Percentiles rank a stretch among this genome's conserved stretches.
These are phyloP conservation scores for Oncopodura yosiiana DNA, from an alignment of 1,140 invertebrate species.

Conservation along the genomic window DNA sequence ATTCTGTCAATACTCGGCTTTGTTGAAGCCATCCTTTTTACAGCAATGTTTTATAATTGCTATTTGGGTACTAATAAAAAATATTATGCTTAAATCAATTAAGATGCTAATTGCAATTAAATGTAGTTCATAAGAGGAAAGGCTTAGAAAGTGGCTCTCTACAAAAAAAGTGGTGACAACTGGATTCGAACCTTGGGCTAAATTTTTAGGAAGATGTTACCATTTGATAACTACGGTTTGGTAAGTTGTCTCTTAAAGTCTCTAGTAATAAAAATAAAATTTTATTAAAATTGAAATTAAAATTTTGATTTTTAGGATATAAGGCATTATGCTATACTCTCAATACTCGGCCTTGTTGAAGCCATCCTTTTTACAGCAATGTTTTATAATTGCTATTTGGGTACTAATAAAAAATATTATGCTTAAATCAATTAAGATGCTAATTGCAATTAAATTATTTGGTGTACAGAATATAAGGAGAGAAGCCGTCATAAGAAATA, in stretches of 20 bases:
- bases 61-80: slow-evolving; percentile 23
- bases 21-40: slow-evolving; percentile 15
- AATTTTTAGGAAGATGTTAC: slow-evolving; percentile 5
- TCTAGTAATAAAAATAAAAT: not conserved
- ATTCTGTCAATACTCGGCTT: slow-evolving; percentile 20
- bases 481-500: slow-evolving; percentile 2
- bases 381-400: slow-evolving; percentile 24
- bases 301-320: slow-evolving; percentile 8
- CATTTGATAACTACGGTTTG: slow-evolving; percentile 5
- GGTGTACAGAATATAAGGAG: not conserved
- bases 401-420: no score
- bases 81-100: no score
- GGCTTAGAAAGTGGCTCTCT: no score
- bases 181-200: not conserved
- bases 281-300: not conserved
- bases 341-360: slow-evolving; percentile 19
- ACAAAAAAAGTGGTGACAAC: slow-evolving; percentile 2
- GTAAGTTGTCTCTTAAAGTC: not conserved
- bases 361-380: slow-evolving; percentile 13
- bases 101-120: no score
- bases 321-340: slow-evolving; percentile 18
- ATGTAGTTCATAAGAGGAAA: no score
- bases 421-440: no score
- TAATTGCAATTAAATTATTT: no score
- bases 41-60: slow-evolving; percentile 23